phyloP scores from a whole-genome alignment of 2,113 vertebrate species.

The Notiomystis cincta region DNA sequence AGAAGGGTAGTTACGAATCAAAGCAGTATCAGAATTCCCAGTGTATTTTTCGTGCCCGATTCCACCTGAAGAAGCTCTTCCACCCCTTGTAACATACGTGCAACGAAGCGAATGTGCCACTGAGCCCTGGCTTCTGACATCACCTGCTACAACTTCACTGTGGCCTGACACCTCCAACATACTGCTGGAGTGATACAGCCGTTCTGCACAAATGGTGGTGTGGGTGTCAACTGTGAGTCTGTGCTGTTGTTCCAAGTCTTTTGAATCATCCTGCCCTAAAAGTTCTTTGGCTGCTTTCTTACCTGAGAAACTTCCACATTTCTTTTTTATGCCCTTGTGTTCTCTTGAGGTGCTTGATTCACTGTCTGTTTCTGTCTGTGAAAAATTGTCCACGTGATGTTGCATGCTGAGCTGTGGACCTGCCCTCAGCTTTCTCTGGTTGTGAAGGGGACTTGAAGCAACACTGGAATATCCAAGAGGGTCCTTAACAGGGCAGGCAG shows the following conservation, averaged over 20 bases:
- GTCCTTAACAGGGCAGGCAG: background rate
- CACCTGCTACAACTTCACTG: background rate
- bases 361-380: constrained; percentile 53
- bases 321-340: background rate
- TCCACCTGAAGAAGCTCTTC: background rate
- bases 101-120: background rate
- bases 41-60: background rate
- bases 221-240: background rate
- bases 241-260: background rate
- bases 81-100: background rate
- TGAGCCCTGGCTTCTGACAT: background rate
- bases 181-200: constrained; percentile 58
- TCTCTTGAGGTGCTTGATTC: constrained; percentile 5
- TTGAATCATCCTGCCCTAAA: background rate
- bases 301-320: background rate
- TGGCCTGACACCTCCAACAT: constrained; percentile 44
- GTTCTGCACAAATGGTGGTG: constrained; percentile 20
- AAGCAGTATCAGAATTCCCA: background rate
- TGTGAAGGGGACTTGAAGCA: background rate
- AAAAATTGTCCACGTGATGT: constrained; percentile 17
- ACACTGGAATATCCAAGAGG: background rate
- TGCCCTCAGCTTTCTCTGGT: constrained; percentile 9
- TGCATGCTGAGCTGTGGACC: background rate
- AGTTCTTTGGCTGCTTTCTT: background rate
- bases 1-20: background rate